phyloP scores from a whole-genome alignment of 2,113 vertebrate genomes.

The Dipodomys ordii region DNA sequence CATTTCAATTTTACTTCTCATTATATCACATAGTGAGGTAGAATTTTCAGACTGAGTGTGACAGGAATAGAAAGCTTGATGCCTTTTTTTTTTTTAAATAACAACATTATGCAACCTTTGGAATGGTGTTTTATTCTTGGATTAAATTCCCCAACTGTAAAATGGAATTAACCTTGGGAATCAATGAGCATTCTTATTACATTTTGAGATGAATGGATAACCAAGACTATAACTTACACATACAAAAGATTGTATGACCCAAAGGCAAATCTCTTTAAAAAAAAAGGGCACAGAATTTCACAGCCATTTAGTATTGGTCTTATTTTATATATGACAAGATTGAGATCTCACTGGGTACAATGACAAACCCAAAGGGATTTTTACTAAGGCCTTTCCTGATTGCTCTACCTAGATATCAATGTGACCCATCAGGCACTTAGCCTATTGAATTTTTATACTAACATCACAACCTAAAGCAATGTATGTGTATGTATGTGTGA shows the following conservation, averaged over 20 bases:
- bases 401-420: not conserved
- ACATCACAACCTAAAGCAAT: not conserved
- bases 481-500: not conserved
- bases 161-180: constrained; percentile 63
- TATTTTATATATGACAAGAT: constrained; percentile 22
- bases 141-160: constrained; percentile 68
- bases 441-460: not conserved
- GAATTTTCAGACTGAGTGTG: constrained; percentile 43
- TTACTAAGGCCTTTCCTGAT: not conserved
- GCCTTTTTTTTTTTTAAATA: constrained; percentile 31
- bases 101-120: constrained; percentile 54
- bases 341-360: not conserved
- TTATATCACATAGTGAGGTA: not conserved
- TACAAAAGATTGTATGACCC: constrained; percentile 32
- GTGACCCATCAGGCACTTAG: not conserved
- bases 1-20: constrained; percentile 70
- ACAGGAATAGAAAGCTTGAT: constrained; percentile 40
- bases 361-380: not conserved
- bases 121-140: constrained; percentile 58
- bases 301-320: not conserved
- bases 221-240: constrained; percentile 52
- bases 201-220: constrained; percentile 66
- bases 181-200: constrained; percentile 62
- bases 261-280: constrained; percentile 28
- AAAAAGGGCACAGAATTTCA: constrained; percentile 29